A percentile compares a stretch with the other conserved stretches of the same genome.
These are phyloP conservation scores for Anoplolepis gracilipes DNA, from an alignment of 1,140 invertebrate species.

Conservation along the genomic window DNA sequence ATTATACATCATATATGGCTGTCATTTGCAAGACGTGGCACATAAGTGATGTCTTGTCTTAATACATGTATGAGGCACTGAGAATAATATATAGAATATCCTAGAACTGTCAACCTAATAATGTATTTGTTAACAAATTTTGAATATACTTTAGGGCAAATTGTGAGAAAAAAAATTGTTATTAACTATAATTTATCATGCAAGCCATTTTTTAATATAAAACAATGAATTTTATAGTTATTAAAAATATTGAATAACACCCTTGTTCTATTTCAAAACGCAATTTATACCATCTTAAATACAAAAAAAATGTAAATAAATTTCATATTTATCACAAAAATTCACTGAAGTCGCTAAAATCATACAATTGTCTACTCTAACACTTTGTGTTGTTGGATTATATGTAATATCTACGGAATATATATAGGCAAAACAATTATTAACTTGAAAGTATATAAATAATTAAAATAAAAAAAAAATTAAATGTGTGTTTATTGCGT, in stretches of 20 bases:
- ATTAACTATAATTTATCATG: too few relatives aligned
- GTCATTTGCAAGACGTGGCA: background rate
- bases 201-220: too few relatives aligned
- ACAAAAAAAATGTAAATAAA: background rate
- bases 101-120: background rate
- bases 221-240: too few relatives aligned
- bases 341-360: constrained; percentile 9
- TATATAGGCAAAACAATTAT: background rate
- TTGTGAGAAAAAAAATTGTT: background rate
- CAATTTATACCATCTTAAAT: background rate
- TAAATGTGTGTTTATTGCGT: background rate
- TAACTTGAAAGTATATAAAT: background rate
- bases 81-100: constrained; percentile 2
- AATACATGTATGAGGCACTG: background rate
- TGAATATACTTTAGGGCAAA: background rate
- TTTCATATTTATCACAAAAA: background rate
- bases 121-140: background rate
- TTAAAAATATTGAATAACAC: too few relatives aligned
- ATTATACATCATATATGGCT: constrained; percentile 9
- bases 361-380: background rate
- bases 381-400: constrained; percentile 19
- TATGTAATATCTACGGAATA: constrained; percentile 22
- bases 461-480: constrained; percentile 16
- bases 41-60: background rate
- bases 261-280: background rate